These are phyloP conservation scores for Cladorhizidae sp. DNA, from an alignment of 37 sponge, comb jelly and placozoan species.

Conservation along the genomic window DNA sequence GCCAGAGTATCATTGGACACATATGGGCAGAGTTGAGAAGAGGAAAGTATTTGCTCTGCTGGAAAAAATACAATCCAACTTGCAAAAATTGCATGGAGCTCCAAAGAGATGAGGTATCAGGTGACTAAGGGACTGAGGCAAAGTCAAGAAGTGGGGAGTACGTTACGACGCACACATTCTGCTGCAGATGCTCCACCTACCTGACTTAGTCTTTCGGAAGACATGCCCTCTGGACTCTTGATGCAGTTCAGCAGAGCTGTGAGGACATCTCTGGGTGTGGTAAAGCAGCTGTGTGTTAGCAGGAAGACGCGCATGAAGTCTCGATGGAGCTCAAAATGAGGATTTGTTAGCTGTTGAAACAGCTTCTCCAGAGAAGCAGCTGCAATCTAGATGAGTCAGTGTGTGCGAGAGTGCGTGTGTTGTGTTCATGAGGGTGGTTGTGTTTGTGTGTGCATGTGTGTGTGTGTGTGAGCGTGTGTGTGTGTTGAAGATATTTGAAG, in stretches of 20 bases:
- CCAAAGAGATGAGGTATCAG: no score
- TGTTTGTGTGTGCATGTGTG: no score
- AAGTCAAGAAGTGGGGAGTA: no score
- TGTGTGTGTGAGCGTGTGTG: slow-evolving; percentile 53
- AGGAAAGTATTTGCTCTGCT: no score
- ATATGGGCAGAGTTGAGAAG: no score
- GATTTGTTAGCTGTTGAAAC: slow-evolving; percentile 68
- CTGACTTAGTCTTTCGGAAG: slow-evolving; percentile 27
- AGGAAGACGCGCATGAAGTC: slow-evolving; percentile 74
- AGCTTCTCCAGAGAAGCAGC: slow-evolving; percentile 89
- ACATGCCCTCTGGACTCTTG: slow-evolving; percentile 7
- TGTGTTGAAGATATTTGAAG: no score
- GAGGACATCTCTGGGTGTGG: slow-evolving; percentile 65
- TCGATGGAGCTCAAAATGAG: slow-evolving; percentile 32
- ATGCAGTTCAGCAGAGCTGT: slow-evolving; percentile 68
- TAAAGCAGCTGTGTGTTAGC: slow-evolving; percentile 68
- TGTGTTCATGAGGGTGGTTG: no score
- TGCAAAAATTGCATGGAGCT: no score
- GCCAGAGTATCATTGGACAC: no score
- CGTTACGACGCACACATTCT: no score
- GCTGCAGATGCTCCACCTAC: neutral
- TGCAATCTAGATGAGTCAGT: slow-evolving; percentile 61
- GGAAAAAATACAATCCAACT: no score
- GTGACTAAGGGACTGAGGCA: no score
- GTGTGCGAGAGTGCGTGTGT: slow-evolving; percentile 3